Evolutionary conservation across 1,140 invertebrate species (phyloP).

Genomic region (Ruditapes philippinarum): DNA sequence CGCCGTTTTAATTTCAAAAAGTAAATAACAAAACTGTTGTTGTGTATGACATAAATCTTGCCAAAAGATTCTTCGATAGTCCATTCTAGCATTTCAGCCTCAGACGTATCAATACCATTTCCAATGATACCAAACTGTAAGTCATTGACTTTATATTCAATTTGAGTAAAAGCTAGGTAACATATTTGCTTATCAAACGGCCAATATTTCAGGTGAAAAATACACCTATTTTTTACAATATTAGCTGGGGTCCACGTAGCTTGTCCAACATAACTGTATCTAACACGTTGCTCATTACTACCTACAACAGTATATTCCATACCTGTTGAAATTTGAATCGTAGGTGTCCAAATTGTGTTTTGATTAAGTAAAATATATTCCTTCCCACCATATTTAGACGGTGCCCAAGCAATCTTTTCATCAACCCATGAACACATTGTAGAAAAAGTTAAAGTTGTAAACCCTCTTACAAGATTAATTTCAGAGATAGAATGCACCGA

Average conservation of each 20-base stretch:
- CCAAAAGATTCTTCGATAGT: not conserved
- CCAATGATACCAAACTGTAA: not conserved
- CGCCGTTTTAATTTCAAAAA: not conserved
- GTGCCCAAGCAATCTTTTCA: not conserved
- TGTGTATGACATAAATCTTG: too few relatives aligned
- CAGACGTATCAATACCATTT: not conserved
- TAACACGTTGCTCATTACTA: not conserved
- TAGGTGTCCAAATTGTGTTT: not conserved
- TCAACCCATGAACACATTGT: not conserved
- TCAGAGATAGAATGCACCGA: not conserved
- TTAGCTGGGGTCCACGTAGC: not conserved
- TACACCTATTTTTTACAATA: not conserved
- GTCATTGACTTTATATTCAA: not conserved
- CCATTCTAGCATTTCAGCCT: not conserved
- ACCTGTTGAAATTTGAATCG: not conserved
- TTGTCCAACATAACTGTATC: not conserved
- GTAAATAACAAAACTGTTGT: not conserved
- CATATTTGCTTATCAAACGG: constrained; percentile 46
- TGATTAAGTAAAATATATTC: not conserved
- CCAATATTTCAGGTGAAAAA: constrained; percentile 35
- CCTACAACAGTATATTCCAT: not conserved
- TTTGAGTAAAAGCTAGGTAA: not conserved
- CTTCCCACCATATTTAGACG: not conserved
- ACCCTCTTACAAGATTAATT: constrained; percentile 17
- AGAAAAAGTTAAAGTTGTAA: not conserved